phyloP scores from a whole-genome alignment of 2,888 invertebrate genomes.

The Drosophila eohydei region DNA sequence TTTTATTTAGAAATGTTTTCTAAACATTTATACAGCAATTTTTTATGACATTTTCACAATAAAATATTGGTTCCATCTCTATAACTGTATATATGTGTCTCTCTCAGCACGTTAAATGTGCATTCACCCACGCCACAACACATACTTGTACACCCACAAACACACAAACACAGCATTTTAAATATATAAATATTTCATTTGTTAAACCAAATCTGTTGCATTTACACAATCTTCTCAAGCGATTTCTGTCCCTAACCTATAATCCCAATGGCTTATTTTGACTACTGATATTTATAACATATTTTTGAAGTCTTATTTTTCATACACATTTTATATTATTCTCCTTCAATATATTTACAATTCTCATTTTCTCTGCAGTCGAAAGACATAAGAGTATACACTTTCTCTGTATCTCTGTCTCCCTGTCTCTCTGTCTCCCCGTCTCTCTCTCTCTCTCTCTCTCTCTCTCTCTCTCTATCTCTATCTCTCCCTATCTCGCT shows the following conservation, averaged over 20 bases:
- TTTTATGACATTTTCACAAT: constrained; percentile 61
- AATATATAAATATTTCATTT: constrained; percentile 7
- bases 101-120: constrained; percentile 40
- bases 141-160: constrained; percentile 7
- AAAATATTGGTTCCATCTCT: constrained; percentile 52
- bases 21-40: constrained; percentile 64
- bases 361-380: constrained; percentile 8
- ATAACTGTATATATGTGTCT: constrained; percentile 31
- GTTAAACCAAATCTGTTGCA: constrained; percentile 20
- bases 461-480: constrained; percentile 2
- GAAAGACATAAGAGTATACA: too few relatives aligned
- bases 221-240: constrained; percentile 37
- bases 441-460: constrained; percentile 20
- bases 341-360: background rate
- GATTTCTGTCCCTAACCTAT: constrained; percentile 1
- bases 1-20: constrained; percentile 58
- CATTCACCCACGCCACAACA: constrained; percentile 42
- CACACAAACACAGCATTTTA: constrained; percentile 12
- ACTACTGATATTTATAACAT: constrained; percentile 1
- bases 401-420: background rate
- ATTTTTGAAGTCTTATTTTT: constrained; percentile 22
- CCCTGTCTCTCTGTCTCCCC: constrained; percentile 3
- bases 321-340: constrained; percentile 7
- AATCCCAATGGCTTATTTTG: background rate
- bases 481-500: constrained; percentile 1